Evolutionary conservation across 2,113 vertebrate genomes (phyloP), one percentile per base, ranked within the genome.

Genomic region (Diphyllodes magnificus): DNA sequence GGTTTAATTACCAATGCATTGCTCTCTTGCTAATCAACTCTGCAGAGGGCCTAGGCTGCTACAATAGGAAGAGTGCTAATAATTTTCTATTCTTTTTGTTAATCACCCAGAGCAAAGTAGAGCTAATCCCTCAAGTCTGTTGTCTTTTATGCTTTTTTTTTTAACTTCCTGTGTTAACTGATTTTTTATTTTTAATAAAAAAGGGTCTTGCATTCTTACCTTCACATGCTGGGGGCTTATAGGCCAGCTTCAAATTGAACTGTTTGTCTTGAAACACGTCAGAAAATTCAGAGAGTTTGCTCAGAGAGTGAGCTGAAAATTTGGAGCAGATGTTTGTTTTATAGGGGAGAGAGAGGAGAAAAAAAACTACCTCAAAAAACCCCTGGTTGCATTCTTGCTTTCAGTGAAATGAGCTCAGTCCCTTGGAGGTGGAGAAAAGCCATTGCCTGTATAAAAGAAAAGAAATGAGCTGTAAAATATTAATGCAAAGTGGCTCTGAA

Each of bases 301-400:
- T 95, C 49, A 11, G 73, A 94, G 78, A 79, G 75, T 5, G 50
- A 95, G 87, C 87, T 86, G 95, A 85, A 97, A 95, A 97, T 95
- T 88, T 51, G 72, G 79, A 97, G 94, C 95, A 97, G 96, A 97
- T 97, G 93, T 97, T 94, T 81, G 88, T 59, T 97, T 97, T 94
- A 94, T 88, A 66, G 94, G 57, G 24, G 81, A 75, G 83, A 35
- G 15, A 8, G 54, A 49, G 44, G n/a, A 30, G 39, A 6, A 10
- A 30, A 21, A 35, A 45, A 75, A 3, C 63, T 63, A 81, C 77
- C 92, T 91, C 28, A 1, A 40, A 68, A 70, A 92, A 75, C 10
- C 73, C 56, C 47, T 75, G 70, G 50, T 50, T 88, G 54, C 64
- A 39, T 76, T 95, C 89, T 79, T 87, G 87, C 81, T 73, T 61